Percentiles rank a stretch among this genome's conserved stretches.
These are phyloP conservation scores for Mizuhopecten yessoensis DNA, from an alignment of 1,140 invertebrate genomes.

Conservation along the genomic window DNA sequence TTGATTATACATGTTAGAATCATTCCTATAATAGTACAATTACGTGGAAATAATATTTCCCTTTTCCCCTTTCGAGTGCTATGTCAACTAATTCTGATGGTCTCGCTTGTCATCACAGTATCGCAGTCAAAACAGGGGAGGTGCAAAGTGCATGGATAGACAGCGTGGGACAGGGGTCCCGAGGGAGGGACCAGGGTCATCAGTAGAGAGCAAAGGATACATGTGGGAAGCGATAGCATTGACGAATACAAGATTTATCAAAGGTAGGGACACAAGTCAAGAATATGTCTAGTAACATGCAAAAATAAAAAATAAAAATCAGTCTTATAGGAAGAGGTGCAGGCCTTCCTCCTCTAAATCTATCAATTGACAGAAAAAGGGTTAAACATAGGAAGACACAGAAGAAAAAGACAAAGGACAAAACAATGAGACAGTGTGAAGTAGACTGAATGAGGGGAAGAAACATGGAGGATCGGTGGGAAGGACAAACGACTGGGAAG, in stretches of 20 bases:
- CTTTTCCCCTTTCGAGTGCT: constrained; percentile 24
- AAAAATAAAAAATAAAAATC: no score
- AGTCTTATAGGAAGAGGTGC: no score
- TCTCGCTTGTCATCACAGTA: constrained; percentile 2
- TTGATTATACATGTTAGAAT: constrained; percentile 40
- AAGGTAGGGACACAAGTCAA: no score
- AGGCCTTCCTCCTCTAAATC: no score
- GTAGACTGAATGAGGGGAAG: no score
- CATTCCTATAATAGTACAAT: constrained; percentile 22
- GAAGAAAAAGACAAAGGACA: no score
- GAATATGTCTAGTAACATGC: no score
- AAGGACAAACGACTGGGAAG: no score
- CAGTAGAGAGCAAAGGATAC: neutral
- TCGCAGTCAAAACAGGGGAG: constrained; percentile 30
- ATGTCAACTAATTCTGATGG: constrained; percentile 34
- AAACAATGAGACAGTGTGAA: no score
- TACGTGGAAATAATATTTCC: constrained; percentile 15
- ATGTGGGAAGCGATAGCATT: neutral
- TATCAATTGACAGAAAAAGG: neutral
- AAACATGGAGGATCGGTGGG: no score
- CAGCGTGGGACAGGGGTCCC: neutral
- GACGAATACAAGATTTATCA: no score
- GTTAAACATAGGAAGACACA: no score
- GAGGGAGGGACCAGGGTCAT: neutral
- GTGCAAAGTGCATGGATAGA: neutral